A percentile compares a stretch with the other conserved stretches of the same genome.
Evolutionary conservation across 2,888 invertebrate genomes (phyloP).

Genomic region (Cataglyphis livida): DNA sequence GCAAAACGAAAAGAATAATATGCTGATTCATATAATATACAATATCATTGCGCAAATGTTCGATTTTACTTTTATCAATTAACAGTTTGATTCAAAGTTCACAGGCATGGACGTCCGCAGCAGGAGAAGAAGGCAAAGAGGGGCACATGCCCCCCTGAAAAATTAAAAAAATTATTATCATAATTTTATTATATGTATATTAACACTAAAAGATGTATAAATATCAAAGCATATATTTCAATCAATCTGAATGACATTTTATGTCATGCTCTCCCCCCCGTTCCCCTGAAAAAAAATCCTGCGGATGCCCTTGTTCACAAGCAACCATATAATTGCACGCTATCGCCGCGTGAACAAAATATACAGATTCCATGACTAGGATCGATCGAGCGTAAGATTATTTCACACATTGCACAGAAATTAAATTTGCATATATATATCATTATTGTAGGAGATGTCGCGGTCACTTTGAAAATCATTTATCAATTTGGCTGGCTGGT

Average conservation of each 20-base stretch:
- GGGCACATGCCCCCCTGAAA: too few relatives aligned
- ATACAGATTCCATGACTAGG: neutral
- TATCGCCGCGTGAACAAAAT: neutral
- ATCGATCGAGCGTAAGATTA: neutral
- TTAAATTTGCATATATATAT: too few relatives aligned
- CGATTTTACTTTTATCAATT: slow-evolving; percentile 53
- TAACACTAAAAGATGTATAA: too few relatives aligned
- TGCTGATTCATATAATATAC: neutral
- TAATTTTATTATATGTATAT: too few relatives aligned
- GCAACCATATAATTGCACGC: neutral
- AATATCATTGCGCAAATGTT: neutral
- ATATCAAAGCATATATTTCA: too few relatives aligned
- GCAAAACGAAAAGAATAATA: neutral
- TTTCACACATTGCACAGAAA: neutral
- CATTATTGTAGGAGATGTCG: neutral
- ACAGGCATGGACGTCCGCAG: neutral
- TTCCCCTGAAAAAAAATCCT: too few relatives aligned
- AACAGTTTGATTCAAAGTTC: slow-evolving; percentile 60
- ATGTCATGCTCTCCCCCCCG: too few relatives aligned
- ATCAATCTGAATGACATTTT: too few relatives aligned
- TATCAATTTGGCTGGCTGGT: slow-evolving; percentile 28
- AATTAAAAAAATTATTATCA: too few relatives aligned
- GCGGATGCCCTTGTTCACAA: too few relatives aligned
- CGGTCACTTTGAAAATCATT: slow-evolving; percentile 9
- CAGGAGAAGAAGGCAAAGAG: too few relatives aligned